phyloP scores from a whole-genome alignment of 2,113 vertebrate species.

The Rhinolophus ferrumequinum region DNA sequence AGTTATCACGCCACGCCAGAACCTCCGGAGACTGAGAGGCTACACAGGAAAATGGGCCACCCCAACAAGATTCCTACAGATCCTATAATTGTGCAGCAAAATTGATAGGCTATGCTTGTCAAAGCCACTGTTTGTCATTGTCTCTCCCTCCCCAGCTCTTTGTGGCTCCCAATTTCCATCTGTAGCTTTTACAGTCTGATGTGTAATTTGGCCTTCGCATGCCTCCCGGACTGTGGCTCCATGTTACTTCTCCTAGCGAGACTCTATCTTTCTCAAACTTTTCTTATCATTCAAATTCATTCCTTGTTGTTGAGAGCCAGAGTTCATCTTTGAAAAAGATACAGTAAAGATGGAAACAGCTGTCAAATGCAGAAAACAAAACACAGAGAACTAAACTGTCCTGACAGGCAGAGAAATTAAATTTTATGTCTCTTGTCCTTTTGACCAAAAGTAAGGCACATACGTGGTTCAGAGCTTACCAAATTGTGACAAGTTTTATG shows the following conservation, averaged over 20 bases:
- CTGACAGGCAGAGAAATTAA: not conserved
- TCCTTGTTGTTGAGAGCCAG: not conserved
- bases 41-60: not conserved
- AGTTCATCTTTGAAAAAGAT: constrained; percentile 19
- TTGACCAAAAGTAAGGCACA: not conserved
- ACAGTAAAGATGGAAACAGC: not conserved
- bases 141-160: not conserved
- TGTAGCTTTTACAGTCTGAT: not conserved
- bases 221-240: not conserved
- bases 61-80: not conserved
- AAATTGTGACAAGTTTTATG: not conserved
- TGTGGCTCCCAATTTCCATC: not conserved
- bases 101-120: constrained; percentile 26
- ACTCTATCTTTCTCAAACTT: not conserved
- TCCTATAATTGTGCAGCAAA: not conserved
- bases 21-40: not conserved
- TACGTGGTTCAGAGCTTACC: not conserved
- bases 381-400: not conserved
- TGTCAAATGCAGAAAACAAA: constrained; percentile 23
- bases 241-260: not conserved
- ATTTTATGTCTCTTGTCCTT: not conserved
- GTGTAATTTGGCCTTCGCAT: not conserved
- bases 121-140: not conserved
- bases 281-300: not conserved
- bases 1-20: not conserved